Base-by-base conservation (phyloP, 2,797 vertebrate species). In the Vultur gryphus region DNA sequence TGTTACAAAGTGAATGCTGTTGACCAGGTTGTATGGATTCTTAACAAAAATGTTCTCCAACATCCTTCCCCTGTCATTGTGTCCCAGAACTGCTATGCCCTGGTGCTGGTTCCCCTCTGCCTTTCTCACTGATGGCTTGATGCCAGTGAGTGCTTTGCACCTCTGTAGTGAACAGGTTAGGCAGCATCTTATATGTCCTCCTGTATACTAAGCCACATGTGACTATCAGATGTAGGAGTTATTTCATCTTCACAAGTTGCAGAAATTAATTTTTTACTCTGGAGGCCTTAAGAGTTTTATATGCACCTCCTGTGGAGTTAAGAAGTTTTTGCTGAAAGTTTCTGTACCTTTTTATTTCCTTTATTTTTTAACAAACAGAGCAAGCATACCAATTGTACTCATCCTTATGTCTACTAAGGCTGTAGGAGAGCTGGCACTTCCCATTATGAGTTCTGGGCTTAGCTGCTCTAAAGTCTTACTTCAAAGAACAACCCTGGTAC, bases 1-100 rank as follows among this genome's bases (percentile, higher is more conserved):
- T 37, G 18, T 5, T 88, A 52, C 12, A 65, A 31, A 48, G 20
- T 21, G 26, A 58, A 65, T 28, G 33, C 33, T 57, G 18, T 41
- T 85, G 64, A n/a, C 16, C 41, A 46, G n/a, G 7, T 72, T 58
- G 16, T 59, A 29, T 46, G 24, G 31, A 26, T 69, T 61, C 54
- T 81, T 62, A 57, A 43, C 20, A 89, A 39, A 29, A 46, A 13
- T 44, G 19, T 76, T 89, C 16, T 58, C 33, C 49, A 61, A 15
- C 13, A 18, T 61, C 31, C 31, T 37, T 41, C 16, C 64, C 21
- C 13, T 66, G 26, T 33, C 26, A 6, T 7, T 0, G 0, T 62
- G 35, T 44, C 51, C 37, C 46, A 57, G 54, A 72, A 37, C 11
- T 24, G 33, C 58, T 1, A 2, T 75, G 72, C 13, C 24, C 33